phyloP scores from a whole-genome alignment of 2,888 invertebrate genomes.

The Volucella zonaria region DNA sequence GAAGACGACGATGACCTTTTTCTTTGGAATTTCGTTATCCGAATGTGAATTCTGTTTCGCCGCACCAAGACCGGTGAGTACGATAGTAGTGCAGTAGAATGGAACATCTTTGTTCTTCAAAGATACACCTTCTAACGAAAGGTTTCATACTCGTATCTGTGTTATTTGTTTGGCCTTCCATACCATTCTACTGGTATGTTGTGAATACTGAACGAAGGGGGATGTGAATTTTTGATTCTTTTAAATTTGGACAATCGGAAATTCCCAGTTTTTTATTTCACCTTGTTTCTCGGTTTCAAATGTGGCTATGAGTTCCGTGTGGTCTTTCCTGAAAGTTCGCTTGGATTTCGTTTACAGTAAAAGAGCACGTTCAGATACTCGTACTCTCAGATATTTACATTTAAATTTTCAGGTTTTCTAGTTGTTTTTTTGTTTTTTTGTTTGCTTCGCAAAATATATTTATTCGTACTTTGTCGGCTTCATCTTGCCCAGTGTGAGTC shows the following conservation, averaged over 20 bases:
- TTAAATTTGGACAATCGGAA: conserved; percentile 34
- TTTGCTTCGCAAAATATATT: too few species aligned
- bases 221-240: conserved; percentile 11
- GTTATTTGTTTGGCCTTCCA: too few species aligned
- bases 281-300: background rate
- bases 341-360: conserved; percentile 4
- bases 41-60: conserved; percentile 9
- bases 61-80: too few species aligned
- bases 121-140: too few species aligned
- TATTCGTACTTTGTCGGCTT: conserved; percentile 25
- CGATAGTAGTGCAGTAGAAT: too few species aligned
- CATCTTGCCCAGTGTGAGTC: conserved; percentile 41
- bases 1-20: conserved; percentile 37
- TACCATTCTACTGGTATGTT: too few species aligned
- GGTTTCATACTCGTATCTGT: too few species aligned
- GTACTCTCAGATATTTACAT: conserved; percentile 21
- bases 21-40: conserved; percentile 16
- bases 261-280: conserved; percentile 23
- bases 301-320: background rate
- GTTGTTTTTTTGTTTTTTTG: background rate
- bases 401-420: conserved; percentile 44
- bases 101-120: too few species aligned
- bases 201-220: background rate
- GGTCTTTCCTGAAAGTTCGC: background rate
- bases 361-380: conserved; percentile 41